Evolutionary conservation across 2,888 invertebrate genomes (phyloP), one percentile per base, ranked within the genome.

Genomic region (Hoplodrina ambigua): DNA sequence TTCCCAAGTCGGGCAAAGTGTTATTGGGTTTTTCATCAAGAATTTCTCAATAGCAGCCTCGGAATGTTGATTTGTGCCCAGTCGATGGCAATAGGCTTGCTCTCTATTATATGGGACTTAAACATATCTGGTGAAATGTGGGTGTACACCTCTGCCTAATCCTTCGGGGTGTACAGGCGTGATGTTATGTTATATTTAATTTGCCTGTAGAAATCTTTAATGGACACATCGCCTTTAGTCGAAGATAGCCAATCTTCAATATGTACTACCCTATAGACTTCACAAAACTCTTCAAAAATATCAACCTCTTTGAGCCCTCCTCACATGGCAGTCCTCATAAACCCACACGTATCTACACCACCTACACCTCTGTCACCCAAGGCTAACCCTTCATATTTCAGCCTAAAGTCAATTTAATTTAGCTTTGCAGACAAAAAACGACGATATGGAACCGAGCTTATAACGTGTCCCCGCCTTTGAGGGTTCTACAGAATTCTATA

Each of bases 391-490:
- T 80, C 80, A 83, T 86, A 83, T 87, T 86, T 82, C 87, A 82
- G 83, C 87, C 86, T 82, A 77, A 85, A 91, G 90, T 91, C 92
- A 91, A 90, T 94, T 94, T 93, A 93, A 94, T 94, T 94, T 93
- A 86, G 91, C 87, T 90, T 82, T 90, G 80, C 93, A 94, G 94
- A 93, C 94, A 88, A 90, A 92, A 94, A 93, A 93, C 89, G 90
- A 89, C 67, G 76, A 79, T 66, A 58, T 70, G 78, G 81, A 83
- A 78, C 89, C 82, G 90, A 89, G 83, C 90, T 91, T 91, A 93
- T 93, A 90, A 91, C 88, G 79, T 93, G 92, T 93, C 93, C 87
- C 93, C 94, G 94, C 93, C 94, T 92, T 89, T 91, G 80, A 84
- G 77, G 85, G 82, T 85, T 90, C 89, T 88, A 87, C 83, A 85